Evolutionary conservation across 2,888 invertebrate species (phyloP).

Genomic region (Platycnemis pennipes): DNA sequence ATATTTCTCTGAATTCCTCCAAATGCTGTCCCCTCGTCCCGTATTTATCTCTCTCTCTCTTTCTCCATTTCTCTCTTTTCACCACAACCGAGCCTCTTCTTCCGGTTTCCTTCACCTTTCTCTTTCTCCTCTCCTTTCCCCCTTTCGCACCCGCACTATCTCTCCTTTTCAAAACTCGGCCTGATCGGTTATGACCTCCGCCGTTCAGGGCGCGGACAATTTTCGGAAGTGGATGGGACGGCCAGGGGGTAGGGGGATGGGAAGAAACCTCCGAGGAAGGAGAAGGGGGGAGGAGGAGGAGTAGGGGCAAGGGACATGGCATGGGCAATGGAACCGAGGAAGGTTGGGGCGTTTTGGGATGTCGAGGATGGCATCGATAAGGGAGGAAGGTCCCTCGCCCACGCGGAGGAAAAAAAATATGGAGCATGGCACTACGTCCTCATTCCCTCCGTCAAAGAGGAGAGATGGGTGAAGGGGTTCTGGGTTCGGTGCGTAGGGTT

Average conservation of each 20-base stretch:
- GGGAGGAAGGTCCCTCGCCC: neutral
- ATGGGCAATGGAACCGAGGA: neutral
- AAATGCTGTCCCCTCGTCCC: neutral
- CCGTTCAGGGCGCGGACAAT: neutral
- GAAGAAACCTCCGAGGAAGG: neutral
- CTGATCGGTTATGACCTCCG: conserved; percentile 15
- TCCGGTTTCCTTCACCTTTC: neutral
- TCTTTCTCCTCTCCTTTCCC: neutral
- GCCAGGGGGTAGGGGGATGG: neutral
- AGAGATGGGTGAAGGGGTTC: neutral
- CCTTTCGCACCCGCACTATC: neutral
- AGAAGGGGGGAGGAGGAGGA: neutral
- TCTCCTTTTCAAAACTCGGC: neutral
- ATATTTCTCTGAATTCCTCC: neutral
- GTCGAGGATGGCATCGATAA: neutral
- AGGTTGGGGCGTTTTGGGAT: neutral
- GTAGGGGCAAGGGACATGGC: neutral
- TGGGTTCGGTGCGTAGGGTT: neutral
- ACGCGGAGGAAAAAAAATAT: neutral
- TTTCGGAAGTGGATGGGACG: neutral
- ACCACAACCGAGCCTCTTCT: neutral
- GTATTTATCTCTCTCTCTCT: neutral
- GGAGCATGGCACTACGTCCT: neutral
- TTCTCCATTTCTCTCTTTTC: neutral
- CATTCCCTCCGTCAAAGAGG: neutral